phyloP scores from a whole-genome alignment of 2,888 invertebrate genomes.

The Parnassius apollo region DNA sequence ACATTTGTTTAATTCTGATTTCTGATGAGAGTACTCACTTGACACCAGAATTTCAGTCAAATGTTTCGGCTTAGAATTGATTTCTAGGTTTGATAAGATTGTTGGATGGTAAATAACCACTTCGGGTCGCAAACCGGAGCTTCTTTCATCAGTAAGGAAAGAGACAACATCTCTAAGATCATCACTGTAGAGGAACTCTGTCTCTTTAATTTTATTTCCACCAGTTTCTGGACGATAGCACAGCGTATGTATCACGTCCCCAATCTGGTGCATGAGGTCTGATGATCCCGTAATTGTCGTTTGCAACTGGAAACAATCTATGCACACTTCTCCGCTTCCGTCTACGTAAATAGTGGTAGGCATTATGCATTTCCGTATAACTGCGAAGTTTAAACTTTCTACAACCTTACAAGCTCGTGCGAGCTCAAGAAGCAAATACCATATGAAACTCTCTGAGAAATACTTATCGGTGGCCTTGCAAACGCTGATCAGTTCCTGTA shows the following conservation, averaged over 20 bases:
- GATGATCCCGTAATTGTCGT: slow-evolving; percentile 24
- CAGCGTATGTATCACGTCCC: slow-evolving; percentile 51
- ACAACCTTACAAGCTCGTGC: slow-evolving; percentile 56
- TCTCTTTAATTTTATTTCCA: slow-evolving; percentile 43
- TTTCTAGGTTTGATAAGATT: slow-evolving; percentile 66
- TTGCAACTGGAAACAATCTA: slow-evolving; percentile 64
- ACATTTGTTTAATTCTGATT: slow-evolving; percentile 63
- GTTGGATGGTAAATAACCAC: slow-evolving; percentile 73
- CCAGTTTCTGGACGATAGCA: slow-evolving; percentile 42
- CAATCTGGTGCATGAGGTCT: slow-evolving; percentile 57
- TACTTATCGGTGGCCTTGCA: slow-evolving; percentile 56
- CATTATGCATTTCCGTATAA: slow-evolving; percentile 57
- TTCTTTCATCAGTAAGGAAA: slow-evolving; percentile 60
- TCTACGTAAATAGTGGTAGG: slow-evolving; percentile 58
- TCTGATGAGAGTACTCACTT: slow-evolving; percentile 36
- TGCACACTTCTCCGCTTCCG: slow-evolving; percentile 56
- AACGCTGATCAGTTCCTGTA: slow-evolving; percentile 56
- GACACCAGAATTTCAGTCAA: slow-evolving; percentile 54
- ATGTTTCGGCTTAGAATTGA: slow-evolving; percentile 41
- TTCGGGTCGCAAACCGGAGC: slow-evolving; percentile 56
- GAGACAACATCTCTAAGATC: slow-evolving; percentile 61
- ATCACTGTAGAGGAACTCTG: slow-evolving; percentile 59
- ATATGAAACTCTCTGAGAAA: slow-evolving; percentile 65
- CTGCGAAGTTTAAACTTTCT: slow-evolving; percentile 48
- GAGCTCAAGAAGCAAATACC: slow-evolving; percentile 65